Evolutionary conservation across 2,888 invertebrate genomes (phyloP).

Genomic region (Pristionchus entomophagus): DNA sequence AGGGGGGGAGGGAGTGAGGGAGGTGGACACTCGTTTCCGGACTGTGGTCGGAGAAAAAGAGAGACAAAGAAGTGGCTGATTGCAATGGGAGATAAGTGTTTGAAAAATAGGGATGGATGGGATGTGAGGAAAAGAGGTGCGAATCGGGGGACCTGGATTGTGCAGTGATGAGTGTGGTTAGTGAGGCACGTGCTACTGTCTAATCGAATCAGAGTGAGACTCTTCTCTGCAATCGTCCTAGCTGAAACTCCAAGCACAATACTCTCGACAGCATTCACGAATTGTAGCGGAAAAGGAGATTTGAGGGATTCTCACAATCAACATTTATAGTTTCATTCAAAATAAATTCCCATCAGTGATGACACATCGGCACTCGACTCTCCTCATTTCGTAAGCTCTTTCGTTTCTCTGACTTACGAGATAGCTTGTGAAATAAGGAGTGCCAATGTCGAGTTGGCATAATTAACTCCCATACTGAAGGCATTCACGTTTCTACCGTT

Average conservation of each 20-base stretch:
- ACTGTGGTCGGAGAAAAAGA: constrained; percentile 36
- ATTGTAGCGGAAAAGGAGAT: too few relatives aligned
- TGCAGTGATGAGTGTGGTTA: neutral
- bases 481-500: too few relatives aligned
- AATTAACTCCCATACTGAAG: too few relatives aligned
- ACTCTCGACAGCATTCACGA: neutral
- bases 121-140: neutral
- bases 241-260: neutral
- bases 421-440: too few relatives aligned
- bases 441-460: too few relatives aligned
- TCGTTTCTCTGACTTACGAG: too few relatives aligned
- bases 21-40: constrained; percentile 8
- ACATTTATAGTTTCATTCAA: too few relatives aligned
- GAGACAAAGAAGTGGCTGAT: constrained; percentile 33
- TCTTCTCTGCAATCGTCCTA: neutral
- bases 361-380: too few relatives aligned
- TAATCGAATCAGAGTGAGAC: constrained; percentile 22
- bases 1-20: neutral
- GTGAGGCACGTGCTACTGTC: neutral
- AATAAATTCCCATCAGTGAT: too few relatives aligned
- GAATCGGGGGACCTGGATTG: neutral
- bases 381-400: too few relatives aligned
- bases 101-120: neutral
- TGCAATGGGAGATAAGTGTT: constrained; percentile 19
- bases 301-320: too few relatives aligned